Evolutionary conservation across 1,140 invertebrate species (phyloP).

Genomic region (Anastatus disparis): DNA sequence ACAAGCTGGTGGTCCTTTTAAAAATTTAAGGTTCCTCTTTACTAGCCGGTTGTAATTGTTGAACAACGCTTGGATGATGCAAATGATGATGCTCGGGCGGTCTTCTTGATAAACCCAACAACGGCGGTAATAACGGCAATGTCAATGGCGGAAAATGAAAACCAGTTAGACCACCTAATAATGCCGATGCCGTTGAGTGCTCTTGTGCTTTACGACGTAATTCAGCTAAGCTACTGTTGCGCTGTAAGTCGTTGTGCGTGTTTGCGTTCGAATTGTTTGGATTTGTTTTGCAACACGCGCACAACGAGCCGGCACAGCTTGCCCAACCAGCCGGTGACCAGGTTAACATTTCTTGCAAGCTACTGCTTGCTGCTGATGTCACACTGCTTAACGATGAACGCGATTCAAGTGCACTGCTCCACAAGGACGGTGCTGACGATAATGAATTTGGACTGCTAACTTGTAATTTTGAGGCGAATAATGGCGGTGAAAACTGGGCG

Average conservation of each 20-base stretch:
- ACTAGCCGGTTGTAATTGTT: conserved; percentile 60
- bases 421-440: conserved; percentile 57
- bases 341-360: conserved; percentile 61
- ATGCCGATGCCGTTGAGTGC: conserved; percentile 83
- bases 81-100: conserved; percentile 59
- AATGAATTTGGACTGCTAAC: conserved; percentile 55
- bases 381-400: not conserved
- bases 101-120: conserved; percentile 61
- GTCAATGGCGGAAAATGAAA: conserved; percentile 67
- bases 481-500: conserved; percentile 80
- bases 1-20: conserved; percentile 42
- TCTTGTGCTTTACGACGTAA: conserved; percentile 89
- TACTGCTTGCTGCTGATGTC: conserved; percentile 44
- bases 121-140: conserved; percentile 65
- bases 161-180: conserved; percentile 67
- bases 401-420: conserved; percentile 53
- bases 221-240: conserved; percentile 86
- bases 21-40: conserved; percentile 64
- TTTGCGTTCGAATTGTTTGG: conserved; percentile 51
- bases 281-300: conserved; percentile 53
- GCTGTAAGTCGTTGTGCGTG: conserved; percentile 36
- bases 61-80: conserved; percentile 55
- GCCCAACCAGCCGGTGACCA: conserved; percentile 59
- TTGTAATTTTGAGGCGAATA: conserved; percentile 71
- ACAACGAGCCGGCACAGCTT: conserved; percentile 51